phyloP scores from a whole-genome alignment of 1,140 invertebrate species.

The Drosophila nasuta region DNA sequence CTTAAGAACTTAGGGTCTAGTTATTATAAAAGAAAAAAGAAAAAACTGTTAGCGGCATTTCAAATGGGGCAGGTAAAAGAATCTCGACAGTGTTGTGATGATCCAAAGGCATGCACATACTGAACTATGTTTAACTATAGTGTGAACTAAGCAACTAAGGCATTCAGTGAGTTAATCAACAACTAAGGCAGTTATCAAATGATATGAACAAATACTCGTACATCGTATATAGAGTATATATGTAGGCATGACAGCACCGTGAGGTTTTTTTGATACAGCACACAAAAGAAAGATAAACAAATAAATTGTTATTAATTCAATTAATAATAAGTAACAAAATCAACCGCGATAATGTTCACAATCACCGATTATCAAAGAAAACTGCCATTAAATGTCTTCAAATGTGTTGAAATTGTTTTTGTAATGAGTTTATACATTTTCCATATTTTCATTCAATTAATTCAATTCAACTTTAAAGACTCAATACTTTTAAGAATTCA shows the following conservation, averaged over 20 bases:
- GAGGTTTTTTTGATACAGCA: slow-evolving; percentile 64
- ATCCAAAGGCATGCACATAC: slow-evolving; percentile 76
- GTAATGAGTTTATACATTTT: slow-evolving; percentile 6
- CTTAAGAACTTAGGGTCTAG: slow-evolving; percentile 53
- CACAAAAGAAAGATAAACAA: slow-evolving; percentile 14
- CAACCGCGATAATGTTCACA: slow-evolving; percentile 59
- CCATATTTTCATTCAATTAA: slow-evolving; percentile 19
- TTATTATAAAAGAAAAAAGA: slow-evolving; percentile 19
- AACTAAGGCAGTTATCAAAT: slow-evolving; percentile 35
- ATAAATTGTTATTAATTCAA: slow-evolving; percentile 72
- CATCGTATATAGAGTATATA: slow-evolving; percentile 4
- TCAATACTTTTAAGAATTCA: slow-evolving; percentile 28
- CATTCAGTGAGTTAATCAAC: slow-evolving; percentile 51
- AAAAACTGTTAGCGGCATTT: slow-evolving; percentile 63
- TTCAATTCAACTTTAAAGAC: slow-evolving; percentile 30
- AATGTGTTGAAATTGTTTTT: slow-evolving; percentile 43
- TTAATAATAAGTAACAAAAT: slow-evolving; percentile 41
- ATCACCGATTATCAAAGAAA: slow-evolving; percentile 43
- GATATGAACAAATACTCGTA: slow-evolving; percentile 18
- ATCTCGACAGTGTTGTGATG: slow-evolving; percentile 84
- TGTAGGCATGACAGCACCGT: slow-evolving; percentile 48
- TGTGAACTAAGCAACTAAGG: slow-evolving; percentile 28
- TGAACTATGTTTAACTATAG: slow-evolving; percentile 66
- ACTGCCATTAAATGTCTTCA: slow-evolving; percentile 72
- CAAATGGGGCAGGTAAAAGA: slow-evolving; percentile 40